Evolutionary conservation across 2,888 invertebrate genomes (phyloP).

Genomic region (Biston stratarius): DNA sequence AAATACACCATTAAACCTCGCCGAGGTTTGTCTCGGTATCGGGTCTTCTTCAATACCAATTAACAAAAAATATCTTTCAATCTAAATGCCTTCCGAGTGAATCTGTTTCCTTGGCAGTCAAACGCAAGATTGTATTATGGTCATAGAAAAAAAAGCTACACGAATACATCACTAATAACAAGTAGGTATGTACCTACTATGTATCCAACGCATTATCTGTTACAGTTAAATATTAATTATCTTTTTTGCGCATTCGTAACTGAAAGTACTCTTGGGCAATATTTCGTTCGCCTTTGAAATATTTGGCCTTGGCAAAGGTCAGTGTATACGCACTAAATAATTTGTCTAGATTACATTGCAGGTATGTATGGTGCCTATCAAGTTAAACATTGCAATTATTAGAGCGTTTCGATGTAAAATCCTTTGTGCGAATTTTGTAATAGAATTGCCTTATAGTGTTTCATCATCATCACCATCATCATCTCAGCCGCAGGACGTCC

Average conservation of each 20-base stretch:
- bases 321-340: constrained; percentile 2
- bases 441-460: background rate
- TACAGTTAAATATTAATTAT: background rate
- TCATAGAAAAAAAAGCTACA: no score
- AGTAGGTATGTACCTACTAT: no score
- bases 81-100: no score
- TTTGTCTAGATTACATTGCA: constrained; percentile 1
- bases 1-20: no score
- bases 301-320: constrained; percentile 13
- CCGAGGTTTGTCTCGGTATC: no score
- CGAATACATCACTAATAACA: no score
- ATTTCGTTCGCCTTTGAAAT: background rate
- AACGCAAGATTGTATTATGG: no score
- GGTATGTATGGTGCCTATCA: background rate
- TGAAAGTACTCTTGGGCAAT: constrained; percentile 6
- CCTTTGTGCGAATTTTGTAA: constrained; percentile 16
- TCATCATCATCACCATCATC: no score
- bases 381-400: constrained; percentile 1
- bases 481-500: no score
- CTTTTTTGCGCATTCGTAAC: constrained; percentile 4
- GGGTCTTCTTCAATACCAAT: no score
- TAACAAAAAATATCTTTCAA: no score
- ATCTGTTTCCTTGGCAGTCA: no score
- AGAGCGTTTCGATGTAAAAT: constrained; percentile 21
- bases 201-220: background rate